phyloP scores from a whole-genome alignment of 2,888 invertebrate genomes.

The Ceramica pisi region DNA sequence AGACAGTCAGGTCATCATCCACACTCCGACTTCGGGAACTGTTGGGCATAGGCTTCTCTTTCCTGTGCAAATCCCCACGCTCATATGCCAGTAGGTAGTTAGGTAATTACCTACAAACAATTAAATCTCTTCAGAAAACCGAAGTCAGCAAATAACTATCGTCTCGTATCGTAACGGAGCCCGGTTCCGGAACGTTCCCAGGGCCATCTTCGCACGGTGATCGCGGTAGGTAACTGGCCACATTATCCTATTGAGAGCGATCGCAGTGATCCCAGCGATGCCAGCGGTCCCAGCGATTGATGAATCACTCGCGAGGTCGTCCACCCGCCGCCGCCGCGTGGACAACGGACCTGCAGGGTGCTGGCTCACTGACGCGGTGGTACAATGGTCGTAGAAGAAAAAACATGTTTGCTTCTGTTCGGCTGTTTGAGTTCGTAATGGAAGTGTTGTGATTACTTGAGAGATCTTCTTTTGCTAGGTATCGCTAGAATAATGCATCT shows the following conservation, averaged over 20 bases:
- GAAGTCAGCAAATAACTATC: slow-evolving; percentile 20
- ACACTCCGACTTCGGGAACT: too few species aligned
- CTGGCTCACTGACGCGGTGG: slow-evolving; percentile 1
- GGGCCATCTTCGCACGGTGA: slow-evolving; percentile 57
- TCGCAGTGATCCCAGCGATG: slow-evolving; percentile 47
- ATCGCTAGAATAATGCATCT: too few species aligned
- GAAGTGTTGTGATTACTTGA: not conserved
- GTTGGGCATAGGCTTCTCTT: too few species aligned
- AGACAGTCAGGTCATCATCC: too few species aligned
- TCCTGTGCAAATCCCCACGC: too few species aligned
- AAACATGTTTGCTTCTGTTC: not conserved
- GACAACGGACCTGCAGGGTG: slow-evolving; percentile 39
- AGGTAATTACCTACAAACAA: too few species aligned
- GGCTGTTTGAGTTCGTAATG: not conserved
- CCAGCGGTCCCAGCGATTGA: slow-evolving; percentile 56
- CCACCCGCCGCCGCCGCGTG: slow-evolving; percentile 58
- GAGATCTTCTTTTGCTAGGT: not conserved
- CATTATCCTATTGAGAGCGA: slow-evolving; percentile 65
- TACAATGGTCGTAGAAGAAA: not conserved
- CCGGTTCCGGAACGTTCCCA: slow-evolving; percentile 45
- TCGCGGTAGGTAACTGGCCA: slow-evolving; percentile 41
- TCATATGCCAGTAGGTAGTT: too few species aligned
- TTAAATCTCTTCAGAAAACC: not conserved
- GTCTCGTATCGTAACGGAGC: not conserved
- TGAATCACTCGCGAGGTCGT: slow-evolving; percentile 62